Base-by-base conservation (phyloP, 2,888 invertebrate species). In the Allophyes oxyacanthae region DNA sequence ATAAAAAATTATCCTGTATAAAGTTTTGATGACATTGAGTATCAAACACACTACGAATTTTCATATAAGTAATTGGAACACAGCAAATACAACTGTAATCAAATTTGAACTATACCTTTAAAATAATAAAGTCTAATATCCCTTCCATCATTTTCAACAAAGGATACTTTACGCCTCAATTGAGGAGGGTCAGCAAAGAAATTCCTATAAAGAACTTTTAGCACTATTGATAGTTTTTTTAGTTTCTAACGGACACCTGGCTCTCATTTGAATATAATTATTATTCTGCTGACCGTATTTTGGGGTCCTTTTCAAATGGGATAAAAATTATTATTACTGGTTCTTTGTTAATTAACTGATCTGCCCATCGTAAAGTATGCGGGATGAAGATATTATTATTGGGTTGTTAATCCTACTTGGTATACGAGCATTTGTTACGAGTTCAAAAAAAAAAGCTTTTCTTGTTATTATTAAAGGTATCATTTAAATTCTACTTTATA, bases 241-340 rank as follows among this genome's bases (percentile, higher is more conserved):
- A 53, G 15, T 38, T 72, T 65, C 66, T 68, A 74, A 75, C 69
- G 83, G 85, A 78, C 90, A 91, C 87, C 90, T 90, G 90, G 89
- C 60, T 42, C 62, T 72, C 33, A 79, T 84, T 84, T 84, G 78
- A 81, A 84, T 80, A 62, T 78, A 59, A 66, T 68, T 59, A 71
- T 75, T 73, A 75, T 79, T 82, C 68, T 75, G 79, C 71, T 83
- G 84, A 75, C 66, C 72, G 64, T 70, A 46, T 59, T 65, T 49
- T 38, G 41, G 73, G 76, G 75, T 70, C 8, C 42, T 42, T 48
- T 71, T 53, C 25, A 55, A 56, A 28, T n/a, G 33, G 11, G 44
- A 42, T 2, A 60, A 34, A 37, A 49, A 61, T 43, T 70, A 61
- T 70, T 73, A 57, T 70, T 70, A 42, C 36, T 59, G 20, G 49